Evolutionary conservation across 1,140 invertebrate genomes (phyloP), one percentile per base, ranked within the genome.

Genomic region (Palaemon carinicauda): DNA sequence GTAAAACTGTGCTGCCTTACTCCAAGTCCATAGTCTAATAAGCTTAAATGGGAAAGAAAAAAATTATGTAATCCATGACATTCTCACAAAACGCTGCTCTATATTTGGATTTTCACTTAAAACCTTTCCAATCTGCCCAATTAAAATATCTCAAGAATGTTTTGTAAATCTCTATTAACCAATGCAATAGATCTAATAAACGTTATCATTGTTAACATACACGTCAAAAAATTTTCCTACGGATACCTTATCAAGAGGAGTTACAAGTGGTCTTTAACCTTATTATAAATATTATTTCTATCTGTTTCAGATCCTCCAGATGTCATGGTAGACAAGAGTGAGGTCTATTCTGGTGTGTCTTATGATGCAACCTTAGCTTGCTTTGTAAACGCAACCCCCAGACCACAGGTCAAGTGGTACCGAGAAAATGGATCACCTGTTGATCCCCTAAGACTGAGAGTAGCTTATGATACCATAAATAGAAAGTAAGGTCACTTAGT

Each of bases 401-500:
- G 14, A 5, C 24, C 83, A 7, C 52, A 73, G 77, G 65, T 86
- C 60, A 86, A 80, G 60, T 86, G 60, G 60, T 86, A 80, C 51
- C 41, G 77, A 5, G 33, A 27, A 15, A 77, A 77, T 17, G 83
- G 71, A 29, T 51, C 31, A 9, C 83, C 83, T 7, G 77, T 86
- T 9, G 77, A 86, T 21, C 83, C 83, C 7, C 33, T 86, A 9
- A 52, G 83, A 33, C 83, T 86, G 3, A 24, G 7, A 10, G 80
- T 54, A 52, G 53, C 33, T 17, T 19, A 80, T 3, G 52, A 73
- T 14, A n/a, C 53, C 9, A 78, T 14, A 51, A 50, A 78, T 31
- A 51, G 19, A 74, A 31, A 74, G 71, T 19, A 21, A 27, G 21
- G 27, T 15, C 19, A 12, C 21, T 24, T 24, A 54, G 21, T 53